A percentile compares a stretch with the other conserved stretches of the same genome.
Conservation (phyloP, 2,888 invertebrate genomes). For the Phorcus lineatus region DNA sequence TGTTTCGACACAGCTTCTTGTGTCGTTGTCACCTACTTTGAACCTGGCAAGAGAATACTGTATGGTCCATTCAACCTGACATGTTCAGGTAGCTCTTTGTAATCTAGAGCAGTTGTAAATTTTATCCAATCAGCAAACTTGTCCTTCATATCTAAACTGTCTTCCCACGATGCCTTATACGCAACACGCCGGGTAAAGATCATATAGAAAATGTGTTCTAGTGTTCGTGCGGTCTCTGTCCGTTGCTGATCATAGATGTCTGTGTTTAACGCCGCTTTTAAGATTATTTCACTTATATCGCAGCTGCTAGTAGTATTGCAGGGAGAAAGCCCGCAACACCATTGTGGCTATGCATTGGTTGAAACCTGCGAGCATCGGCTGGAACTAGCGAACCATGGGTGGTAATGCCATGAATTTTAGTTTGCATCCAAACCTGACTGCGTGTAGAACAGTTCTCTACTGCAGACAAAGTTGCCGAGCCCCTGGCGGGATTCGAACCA, state of each 20-base stretch:
- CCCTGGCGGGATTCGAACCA: too few relatives aligned
- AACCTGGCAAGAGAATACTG: conserved; percentile 62
- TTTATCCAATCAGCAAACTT: conserved; percentile 40
- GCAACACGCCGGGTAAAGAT: conserved; percentile 63
- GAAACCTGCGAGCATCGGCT: too few relatives aligned
- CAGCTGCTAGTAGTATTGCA: too few relatives aligned
- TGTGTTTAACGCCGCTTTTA: conserved; percentile 23
- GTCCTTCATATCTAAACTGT: conserved; percentile 1
- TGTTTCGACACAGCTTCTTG: too few relatives aligned
- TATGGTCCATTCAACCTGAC: conserved; percentile 56
- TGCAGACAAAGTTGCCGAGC: too few relatives aligned
- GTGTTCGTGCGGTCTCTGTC: conserved; percentile 58
- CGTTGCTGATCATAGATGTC: conserved; percentile 70
- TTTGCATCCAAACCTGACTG: too few relatives aligned
- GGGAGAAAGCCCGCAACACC: too few relatives aligned
- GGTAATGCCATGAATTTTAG: too few relatives aligned
- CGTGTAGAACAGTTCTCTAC: too few relatives aligned
- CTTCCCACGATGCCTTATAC: conserved; percentile 69
- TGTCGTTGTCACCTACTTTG: conserved; percentile 34
- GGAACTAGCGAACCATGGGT: too few relatives aligned
- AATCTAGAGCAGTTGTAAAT: conserved; percentile 57
- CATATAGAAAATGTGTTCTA: conserved; percentile 56
- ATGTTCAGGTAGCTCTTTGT: conserved; percentile 51
- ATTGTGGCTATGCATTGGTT: too few relatives aligned
- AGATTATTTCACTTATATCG: too few relatives aligned